These are phyloP conservation scores for Himalopsyche kuldschensis DNA, from an alignment of 2,888 invertebrate species.

Conservation along the genomic window DNA sequence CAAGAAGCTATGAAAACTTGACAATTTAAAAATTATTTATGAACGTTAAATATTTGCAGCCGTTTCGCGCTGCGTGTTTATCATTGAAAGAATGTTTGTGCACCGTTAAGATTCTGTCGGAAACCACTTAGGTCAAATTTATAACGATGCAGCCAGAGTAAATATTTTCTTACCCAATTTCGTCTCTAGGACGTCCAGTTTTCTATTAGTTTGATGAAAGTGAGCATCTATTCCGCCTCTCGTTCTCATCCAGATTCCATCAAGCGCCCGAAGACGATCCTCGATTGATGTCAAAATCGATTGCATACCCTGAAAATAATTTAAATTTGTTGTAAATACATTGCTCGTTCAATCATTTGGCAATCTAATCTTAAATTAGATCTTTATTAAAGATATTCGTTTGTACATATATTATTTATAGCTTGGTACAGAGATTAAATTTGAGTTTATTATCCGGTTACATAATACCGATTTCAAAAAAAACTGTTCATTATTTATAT, in stretches of 20 bases:
- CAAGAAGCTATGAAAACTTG: neutral
- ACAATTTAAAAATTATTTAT: neutral
- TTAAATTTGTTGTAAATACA: neutral
- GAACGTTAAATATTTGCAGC: neutral
- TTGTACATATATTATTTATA: too few relatives aligned
- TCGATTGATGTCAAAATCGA: constrained; percentile 48
- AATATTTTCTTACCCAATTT: constrained; percentile 49
- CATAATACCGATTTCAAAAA: too few relatives aligned
- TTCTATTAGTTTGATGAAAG: constrained; percentile 48
- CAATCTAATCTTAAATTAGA: too few relatives aligned
- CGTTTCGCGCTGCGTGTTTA: neutral
- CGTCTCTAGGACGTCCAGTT: constrained; percentile 56
- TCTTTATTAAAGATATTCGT: too few relatives aligned
- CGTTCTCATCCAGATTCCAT: constrained; percentile 50
- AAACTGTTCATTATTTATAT: too few relatives aligned
- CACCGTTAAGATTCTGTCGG: neutral
- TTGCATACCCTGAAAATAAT: constrained; percentile 15
- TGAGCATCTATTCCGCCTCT: constrained; percentile 46
- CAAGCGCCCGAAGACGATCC: constrained; percentile 52
- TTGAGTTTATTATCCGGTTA: too few relatives aligned
- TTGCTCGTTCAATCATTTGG: neutral
- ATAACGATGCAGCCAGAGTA: neutral
- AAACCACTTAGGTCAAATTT: neutral
- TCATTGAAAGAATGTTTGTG: neutral
- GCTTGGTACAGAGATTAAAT: too few relatives aligned